Evolutionary conservation across 2,797 vertebrate genomes (phyloP).

Genomic region (Cynodonichthys magdalenae): DNA sequence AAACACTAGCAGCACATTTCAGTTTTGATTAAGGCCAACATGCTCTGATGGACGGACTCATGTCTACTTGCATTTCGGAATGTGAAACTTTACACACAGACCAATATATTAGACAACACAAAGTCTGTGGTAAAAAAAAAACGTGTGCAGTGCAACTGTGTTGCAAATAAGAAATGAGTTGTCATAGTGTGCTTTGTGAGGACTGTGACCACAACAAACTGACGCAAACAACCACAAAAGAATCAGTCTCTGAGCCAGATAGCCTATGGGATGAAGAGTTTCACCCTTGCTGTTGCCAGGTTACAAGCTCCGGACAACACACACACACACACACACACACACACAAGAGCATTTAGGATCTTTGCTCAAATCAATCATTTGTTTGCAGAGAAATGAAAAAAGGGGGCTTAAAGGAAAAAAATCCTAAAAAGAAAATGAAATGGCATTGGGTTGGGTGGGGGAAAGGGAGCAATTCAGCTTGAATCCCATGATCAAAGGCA

Average conservation of each 20-base stretch:
- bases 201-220: conserved; percentile 36
- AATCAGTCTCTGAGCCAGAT: conserved; percentile 57
- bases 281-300: conserved; percentile 73
- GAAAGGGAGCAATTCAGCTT: conserved; percentile 45
- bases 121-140: conserved; percentile 13
- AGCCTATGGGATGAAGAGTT: conserved; percentile 71
- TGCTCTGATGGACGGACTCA: conserved; percentile 34
- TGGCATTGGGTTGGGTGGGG: conserved; percentile 5
- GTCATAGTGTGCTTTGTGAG: conserved; percentile 11
- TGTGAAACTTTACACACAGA: conserved; percentile 20
- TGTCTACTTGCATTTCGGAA: conserved; percentile 22
- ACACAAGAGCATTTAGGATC: conserved; percentile 55
- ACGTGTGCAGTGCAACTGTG: conserved; percentile 20
- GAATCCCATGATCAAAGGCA: conserved; percentile 39
- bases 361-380: conserved; percentile 68
- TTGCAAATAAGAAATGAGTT: conserved; percentile 36
- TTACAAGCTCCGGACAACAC: conserved; percentile 66
- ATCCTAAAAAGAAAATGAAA: conserved; percentile 34
- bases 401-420: conserved; percentile 4
- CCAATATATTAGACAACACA: conserved; percentile 2
- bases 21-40: conserved; percentile 56
- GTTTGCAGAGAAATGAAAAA: conserved; percentile 39
- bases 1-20: conserved; percentile 51
- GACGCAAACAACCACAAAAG: conserved; percentile 22
- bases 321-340: conserved; percentile 28